phyloP scores from a whole-genome alignment of 2,888 invertebrate genomes.

The Drosophila fungiperda region DNA sequence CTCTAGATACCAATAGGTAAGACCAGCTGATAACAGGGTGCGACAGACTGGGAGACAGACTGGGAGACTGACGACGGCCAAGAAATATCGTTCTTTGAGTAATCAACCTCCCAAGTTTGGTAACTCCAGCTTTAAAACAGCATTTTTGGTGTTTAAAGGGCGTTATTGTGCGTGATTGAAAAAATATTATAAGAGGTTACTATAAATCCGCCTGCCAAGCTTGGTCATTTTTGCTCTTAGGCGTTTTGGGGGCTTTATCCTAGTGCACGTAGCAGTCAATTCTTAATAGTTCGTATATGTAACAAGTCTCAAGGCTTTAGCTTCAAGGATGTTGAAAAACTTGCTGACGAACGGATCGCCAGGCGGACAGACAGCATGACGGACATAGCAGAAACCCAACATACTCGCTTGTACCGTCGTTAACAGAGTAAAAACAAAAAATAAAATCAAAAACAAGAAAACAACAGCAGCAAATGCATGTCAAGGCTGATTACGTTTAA shows the following conservation, averaged over 20 bases:
- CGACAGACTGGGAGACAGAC: neutral
- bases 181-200: neutral
- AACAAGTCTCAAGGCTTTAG: neutral
- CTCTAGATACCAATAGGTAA: neutral
- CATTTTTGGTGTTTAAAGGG: neutral
- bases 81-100: neutral
- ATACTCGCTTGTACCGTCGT: neutral
- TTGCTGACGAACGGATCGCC: neutral
- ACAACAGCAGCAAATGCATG: conserved; percentile 62
- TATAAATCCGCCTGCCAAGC: too few relatives aligned
- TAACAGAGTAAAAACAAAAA: neutral
- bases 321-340: neutral
- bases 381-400: neutral
- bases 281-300: neutral
- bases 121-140: neutral
- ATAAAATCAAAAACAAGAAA: conserved; percentile 3
- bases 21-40: neutral
- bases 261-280: neutral
- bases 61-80: too few relatives aligned
- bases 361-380: neutral
- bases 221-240: too few relatives aligned
- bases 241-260: neutral
- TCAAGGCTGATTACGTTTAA: conserved; percentile 73
- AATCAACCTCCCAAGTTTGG: neutral
- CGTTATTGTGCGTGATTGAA: neutral